Conservation (phyloP, 2,888 invertebrate species). For the Pterostichus madidus region DNA sequence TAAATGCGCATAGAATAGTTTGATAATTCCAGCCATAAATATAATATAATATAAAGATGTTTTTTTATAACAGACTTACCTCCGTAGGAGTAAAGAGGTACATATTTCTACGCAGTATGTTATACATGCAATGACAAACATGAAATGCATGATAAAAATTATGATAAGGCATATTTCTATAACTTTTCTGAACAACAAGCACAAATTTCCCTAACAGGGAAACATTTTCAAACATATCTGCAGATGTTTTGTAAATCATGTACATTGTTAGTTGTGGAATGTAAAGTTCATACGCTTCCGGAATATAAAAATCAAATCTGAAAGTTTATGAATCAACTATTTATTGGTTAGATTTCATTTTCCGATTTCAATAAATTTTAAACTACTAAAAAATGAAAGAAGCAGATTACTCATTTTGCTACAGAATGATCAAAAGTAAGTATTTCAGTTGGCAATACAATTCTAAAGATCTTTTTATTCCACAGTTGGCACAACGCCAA, state of each 20-base stretch:
- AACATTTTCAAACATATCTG: constrained; percentile 73
- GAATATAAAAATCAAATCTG: constrained; percentile 81
- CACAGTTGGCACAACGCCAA: no score
- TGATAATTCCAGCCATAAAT: no score
- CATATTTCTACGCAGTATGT: constrained; percentile 77
- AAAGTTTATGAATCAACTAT: constrained; percentile 39
- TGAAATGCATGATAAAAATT: constrained; percentile 83
- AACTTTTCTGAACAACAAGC: constrained; percentile 77
- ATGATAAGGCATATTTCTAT: constrained; percentile 81
- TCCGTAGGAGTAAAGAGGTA: no score
- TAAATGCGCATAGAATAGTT: no score
- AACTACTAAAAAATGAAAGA: no score
- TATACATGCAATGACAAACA: constrained; percentile 82
- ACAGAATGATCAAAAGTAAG: no score
- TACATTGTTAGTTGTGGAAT: constrained; percentile 79
- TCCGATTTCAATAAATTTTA: no score
- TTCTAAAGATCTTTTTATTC: no score
- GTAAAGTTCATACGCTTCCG: constrained; percentile 77
- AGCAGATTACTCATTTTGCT: no score
- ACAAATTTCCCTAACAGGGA: constrained; percentile 77
- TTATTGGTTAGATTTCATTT: no score
- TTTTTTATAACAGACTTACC: neutral
- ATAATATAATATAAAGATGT: neutral
- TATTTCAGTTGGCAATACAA: no score
- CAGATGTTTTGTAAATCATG: constrained; percentile 79